A percentile compares a stretch with the other conserved stretches of the same genome.
phyloP scores from a whole-genome alignment of 1,140 invertebrate species.

The Archegozetes longisetosus region DNA sequence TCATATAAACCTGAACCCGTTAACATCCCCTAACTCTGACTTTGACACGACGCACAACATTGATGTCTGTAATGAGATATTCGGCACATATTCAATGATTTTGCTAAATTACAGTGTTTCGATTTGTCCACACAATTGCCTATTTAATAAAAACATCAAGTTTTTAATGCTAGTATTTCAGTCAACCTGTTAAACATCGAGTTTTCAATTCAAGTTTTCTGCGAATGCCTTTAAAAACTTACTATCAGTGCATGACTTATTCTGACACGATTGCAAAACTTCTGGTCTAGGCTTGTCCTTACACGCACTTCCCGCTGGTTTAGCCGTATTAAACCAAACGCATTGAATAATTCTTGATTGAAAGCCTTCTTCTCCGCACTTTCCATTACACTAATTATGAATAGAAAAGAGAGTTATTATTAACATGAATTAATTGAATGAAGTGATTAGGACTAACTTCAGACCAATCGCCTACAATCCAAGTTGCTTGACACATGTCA shows the following conservation, averaged over 20 bases:
- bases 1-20: too few relatives aligned
- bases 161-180: not conserved
- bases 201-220: too few relatives aligned
- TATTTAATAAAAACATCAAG: not conserved
- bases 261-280: not conserved
- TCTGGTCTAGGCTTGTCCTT: not conserved
- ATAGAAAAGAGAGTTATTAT: slow-evolving; percentile 5
- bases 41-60: not conserved
- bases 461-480: slow-evolving; percentile 70
- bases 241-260: not conserved
- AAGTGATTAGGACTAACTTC: slow-evolving; percentile 40
- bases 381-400: slow-evolving; percentile 48
- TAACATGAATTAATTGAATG: slow-evolving; percentile 6
- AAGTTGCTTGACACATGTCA: slow-evolving; percentile 57
- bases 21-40: too few relatives aligned
- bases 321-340: slow-evolving; percentile 65
- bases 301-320: slow-evolving; percentile 53
- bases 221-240: too few relatives aligned
- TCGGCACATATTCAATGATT: not conserved
- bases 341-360: slow-evolving; percentile 69
- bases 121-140: not conserved
- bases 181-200: not conserved
- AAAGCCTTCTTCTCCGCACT: slow-evolving; percentile 51
- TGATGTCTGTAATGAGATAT: not conserved
- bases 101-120: not conserved